These are phyloP conservation scores for Lutraria rhynchaena DNA, from an alignment of 1,140 invertebrate genomes.

Conservation along the genomic window DNA sequence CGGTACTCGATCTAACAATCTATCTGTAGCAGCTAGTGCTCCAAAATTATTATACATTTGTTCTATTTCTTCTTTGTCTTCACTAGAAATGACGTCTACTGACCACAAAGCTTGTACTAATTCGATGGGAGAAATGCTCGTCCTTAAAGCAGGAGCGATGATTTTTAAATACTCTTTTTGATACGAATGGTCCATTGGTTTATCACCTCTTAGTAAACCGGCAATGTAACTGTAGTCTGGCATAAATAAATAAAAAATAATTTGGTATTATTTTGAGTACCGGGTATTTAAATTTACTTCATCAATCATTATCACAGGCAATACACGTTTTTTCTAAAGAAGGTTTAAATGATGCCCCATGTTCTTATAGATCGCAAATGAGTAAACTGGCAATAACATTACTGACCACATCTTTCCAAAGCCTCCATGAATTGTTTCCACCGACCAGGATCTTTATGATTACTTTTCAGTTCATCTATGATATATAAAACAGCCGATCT, in stretches of 20 bases:
- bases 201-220: constrained; percentile 3
- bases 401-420: constrained; percentile 10
- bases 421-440: constrained; percentile 28
- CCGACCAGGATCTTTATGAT: constrained; percentile 2
- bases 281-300: no score
- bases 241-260: no score
- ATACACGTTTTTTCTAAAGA: no score
- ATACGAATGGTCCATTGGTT: constrained; percentile 4
- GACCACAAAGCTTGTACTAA: background rate
- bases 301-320: no score
- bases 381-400: no score
- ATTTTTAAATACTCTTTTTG: constrained; percentile 23
- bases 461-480: constrained; percentile 3
- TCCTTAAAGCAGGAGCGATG: constrained; percentile 3
- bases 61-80: constrained; percentile 20
- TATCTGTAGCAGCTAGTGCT: background rate
- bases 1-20: constrained; percentile 3
- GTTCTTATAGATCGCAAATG: no score
- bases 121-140: background rate
- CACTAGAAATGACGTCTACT: constrained; percentile 1
- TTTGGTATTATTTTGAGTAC: no score
- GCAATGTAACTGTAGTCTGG: constrained; percentile 9
- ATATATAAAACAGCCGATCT: constrained; percentile 9
- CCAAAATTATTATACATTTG: background rate
- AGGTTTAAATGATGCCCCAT: no score